These are phyloP conservation scores for Platyura marginata DNA, from an alignment of 1,140 invertebrate genomes.

Conservation along the genomic window DNA sequence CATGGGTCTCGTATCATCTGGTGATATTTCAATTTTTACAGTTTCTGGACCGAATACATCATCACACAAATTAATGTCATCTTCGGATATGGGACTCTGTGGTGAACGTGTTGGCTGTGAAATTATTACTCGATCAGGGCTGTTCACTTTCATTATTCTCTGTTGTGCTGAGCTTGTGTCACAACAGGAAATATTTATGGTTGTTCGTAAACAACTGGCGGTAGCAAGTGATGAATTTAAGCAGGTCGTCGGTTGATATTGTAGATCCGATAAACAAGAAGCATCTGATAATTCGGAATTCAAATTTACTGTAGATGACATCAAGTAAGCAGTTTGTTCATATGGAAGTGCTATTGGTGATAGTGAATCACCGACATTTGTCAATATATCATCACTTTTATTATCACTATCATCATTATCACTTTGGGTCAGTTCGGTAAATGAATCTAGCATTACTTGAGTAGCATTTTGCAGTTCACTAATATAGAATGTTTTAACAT, in stretches of 20 bases:
- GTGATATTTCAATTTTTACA: slow-evolving; percentile 30
- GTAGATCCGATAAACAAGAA: slow-evolving; percentile 1
- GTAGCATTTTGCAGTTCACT: slow-evolving; percentile 47
- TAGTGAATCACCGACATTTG: slow-evolving; percentile 8
- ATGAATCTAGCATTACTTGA: slow-evolving; percentile 42
- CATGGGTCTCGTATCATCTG: slow-evolving; percentile 22
- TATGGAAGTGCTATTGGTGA: slow-evolving; percentile 19
- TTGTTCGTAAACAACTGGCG: slow-evolving; percentile 27
- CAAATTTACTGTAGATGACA: slow-evolving; percentile 16
- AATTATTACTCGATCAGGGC: slow-evolving; percentile 30
- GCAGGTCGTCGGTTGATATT: slow-evolving; percentile 25
- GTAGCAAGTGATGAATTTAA: slow-evolving; percentile 32
- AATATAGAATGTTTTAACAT: slow-evolving; percentile 69
- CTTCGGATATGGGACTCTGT: slow-evolving; percentile 39
- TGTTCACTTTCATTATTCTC: slow-evolving; percentile 11
- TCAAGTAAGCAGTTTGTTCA: slow-evolving; percentile 21
- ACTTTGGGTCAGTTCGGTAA: slow-evolving; percentile 32
- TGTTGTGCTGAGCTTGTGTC: slow-evolving; percentile 7
- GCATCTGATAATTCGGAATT: slow-evolving; percentile 8
- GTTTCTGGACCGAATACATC: slow-evolving; percentile 41
- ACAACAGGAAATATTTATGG: slow-evolving; percentile 19
- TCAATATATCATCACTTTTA: slow-evolving; percentile 26
- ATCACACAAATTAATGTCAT: slow-evolving; percentile 36
- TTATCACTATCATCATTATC: slow-evolving; percentile 35
- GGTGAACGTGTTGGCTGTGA: slow-evolving; percentile 34